These are phyloP conservation scores for Lasius platythorax DNA, from an alignment of 2,888 invertebrate species.

Conservation along the genomic window DNA sequence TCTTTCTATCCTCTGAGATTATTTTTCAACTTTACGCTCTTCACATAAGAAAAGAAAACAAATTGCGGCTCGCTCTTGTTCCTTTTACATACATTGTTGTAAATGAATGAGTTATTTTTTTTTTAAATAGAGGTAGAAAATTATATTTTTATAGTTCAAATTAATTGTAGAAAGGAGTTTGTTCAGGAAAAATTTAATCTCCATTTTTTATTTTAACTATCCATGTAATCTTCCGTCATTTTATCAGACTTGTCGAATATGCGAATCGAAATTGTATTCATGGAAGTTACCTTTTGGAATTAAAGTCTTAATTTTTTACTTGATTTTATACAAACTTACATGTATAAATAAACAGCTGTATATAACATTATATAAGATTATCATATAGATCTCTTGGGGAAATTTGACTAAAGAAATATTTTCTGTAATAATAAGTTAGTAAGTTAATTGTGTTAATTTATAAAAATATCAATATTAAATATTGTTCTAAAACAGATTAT, in stretches of 20 bases:
- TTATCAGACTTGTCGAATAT: not conserved
- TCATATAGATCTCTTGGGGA: not conserved
- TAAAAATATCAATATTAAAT: not conserved
- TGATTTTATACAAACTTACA: not conserved
- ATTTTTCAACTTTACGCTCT: constrained; percentile 37
- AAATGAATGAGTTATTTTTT: not conserved
- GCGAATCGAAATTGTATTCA: not conserved
- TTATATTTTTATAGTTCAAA: constrained; percentile 26
- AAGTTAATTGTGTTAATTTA: not conserved
- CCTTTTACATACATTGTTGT: not conserved
- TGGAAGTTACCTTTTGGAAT: not conserved
- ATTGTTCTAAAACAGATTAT: not conserved
- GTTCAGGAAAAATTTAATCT: constrained; percentile 25
- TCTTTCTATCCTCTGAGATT: constrained; percentile 31
- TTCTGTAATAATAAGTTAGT: not conserved
- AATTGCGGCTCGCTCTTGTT: not conserved
- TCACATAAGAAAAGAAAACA: not conserved
- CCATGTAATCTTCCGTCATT: constrained; percentile 6
- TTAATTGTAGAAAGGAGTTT: not conserved
- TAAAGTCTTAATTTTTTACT: not conserved
- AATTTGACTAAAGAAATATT: not conserved
- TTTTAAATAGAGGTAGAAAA: not conserved
- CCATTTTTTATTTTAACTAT: constrained; percentile 37
- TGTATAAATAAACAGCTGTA: not conserved
- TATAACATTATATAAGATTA: not conserved